Evolutionary conservation across 2,888 invertebrate species (phyloP).

Genomic region (Arge pagana): DNA sequence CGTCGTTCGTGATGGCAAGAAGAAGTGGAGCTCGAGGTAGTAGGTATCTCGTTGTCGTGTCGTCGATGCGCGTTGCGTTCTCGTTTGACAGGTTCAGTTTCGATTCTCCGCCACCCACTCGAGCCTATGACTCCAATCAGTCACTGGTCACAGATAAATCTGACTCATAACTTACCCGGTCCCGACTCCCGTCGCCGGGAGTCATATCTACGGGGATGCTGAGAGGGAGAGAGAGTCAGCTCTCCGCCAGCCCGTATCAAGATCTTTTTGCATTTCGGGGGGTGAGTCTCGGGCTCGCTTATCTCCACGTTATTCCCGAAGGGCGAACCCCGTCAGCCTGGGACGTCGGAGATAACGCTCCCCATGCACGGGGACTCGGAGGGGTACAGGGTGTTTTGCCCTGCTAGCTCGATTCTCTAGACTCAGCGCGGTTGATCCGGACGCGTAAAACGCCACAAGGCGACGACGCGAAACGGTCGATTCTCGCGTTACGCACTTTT

Average conservation of each 20-base stretch:
- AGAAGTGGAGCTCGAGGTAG: too few relatives aligned
- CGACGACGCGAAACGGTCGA: too few relatives aligned
- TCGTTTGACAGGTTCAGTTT: constrained; percentile 6
- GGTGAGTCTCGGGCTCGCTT: constrained; percentile 44
- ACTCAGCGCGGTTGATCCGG: too few relatives aligned
- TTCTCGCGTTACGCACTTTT: too few relatives aligned
- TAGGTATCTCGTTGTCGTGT: too few relatives aligned
- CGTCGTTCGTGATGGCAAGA: too few relatives aligned
- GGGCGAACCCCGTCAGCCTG: constrained; percentile 56
- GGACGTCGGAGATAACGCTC: constrained; percentile 54
- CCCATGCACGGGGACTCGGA: constrained; percentile 5
- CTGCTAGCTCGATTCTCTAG: too few relatives aligned
- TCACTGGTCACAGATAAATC: constrained; percentile 55
- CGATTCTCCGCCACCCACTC: neutral
- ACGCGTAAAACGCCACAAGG: too few relatives aligned
- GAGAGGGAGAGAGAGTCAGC: constrained; percentile 18
- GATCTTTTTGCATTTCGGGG: constrained; percentile 56
- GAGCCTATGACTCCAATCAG: constrained; percentile 39
- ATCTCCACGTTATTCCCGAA: constrained; percentile 57
- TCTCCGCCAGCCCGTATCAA: constrained; percentile 49
- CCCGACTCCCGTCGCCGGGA: constrained; percentile 29
- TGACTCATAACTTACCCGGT: constrained; percentile 54
- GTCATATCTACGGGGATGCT: constrained; percentile 33
- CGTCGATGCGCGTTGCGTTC: too few relatives aligned
- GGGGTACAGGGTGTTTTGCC: constrained; percentile 16